Conservation (phyloP, 1,140 invertebrate species). For the Nilaparvata lugens region DNA sequence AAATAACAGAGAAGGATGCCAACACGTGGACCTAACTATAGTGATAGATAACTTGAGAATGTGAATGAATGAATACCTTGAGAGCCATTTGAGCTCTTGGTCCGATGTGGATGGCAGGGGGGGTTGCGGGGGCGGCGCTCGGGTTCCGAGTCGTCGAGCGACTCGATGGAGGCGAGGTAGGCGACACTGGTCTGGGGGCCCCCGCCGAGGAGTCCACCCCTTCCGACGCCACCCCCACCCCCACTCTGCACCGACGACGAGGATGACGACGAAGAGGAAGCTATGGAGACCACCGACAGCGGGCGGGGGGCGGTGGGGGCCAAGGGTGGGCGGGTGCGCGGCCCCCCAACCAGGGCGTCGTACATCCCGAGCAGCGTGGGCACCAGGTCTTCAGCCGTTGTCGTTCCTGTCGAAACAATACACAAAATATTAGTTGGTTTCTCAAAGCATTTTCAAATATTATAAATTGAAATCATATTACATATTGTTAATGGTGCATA, state of each 20-base stretch:
- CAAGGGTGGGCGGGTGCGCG: constrained; percentile 18
- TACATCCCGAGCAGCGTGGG: constrained; percentile 55
- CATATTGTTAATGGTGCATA: too few species aligned
- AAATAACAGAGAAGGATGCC: too few species aligned
- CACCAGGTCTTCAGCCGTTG: constrained; percentile 55
- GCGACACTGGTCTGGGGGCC: constrained; percentile 45
- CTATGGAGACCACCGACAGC: constrained; percentile 72
- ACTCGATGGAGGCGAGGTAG: constrained; percentile 73
- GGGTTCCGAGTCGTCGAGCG: constrained; percentile 53
- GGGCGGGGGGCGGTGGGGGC: constrained; percentile 38
- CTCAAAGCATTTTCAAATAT: not conserved
- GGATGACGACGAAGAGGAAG: constrained; percentile 51
- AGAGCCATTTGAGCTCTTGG: not conserved
- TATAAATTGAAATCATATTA: not conserved
- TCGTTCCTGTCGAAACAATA: constrained; percentile 38
- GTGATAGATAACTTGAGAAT: too few species aligned
- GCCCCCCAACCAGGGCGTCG: constrained; percentile 47
- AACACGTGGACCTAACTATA: too few species aligned
- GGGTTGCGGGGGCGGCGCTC: constrained; percentile 17
- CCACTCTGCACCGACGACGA: constrained; percentile 32
- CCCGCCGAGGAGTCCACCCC: constrained; percentile 40
- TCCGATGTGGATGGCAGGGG: not conserved
- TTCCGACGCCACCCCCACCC: constrained; percentile 40
- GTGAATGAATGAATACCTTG: constrained; percentile 5
- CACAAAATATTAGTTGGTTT: constrained; percentile 14